phyloP scores from a whole-genome alignment of 1,140 invertebrate genomes.

The Pemphigus obesinymphae region DNA sequence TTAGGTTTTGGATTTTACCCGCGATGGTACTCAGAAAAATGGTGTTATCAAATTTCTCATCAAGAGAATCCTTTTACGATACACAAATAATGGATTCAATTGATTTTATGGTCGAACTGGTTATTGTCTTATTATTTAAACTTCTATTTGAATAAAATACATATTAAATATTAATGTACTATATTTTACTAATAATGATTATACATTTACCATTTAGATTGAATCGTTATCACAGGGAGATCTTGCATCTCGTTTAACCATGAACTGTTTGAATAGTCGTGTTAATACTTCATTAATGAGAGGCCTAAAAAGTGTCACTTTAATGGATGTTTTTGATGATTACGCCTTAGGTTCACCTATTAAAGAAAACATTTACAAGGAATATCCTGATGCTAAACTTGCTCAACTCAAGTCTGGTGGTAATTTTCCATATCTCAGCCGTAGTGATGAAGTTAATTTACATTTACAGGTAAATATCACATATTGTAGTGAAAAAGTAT shows the following conservation, averaged over 20 bases:
- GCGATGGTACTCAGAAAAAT: slow-evolving; percentile 80
- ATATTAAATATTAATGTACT: too few species aligned
- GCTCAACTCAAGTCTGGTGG: slow-evolving; percentile 84
- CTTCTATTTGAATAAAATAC: background rate
- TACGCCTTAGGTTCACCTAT: slow-evolving; percentile 68
- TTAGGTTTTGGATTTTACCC: slow-evolving; percentile 83
- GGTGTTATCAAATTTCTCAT: slow-evolving; percentile 81
- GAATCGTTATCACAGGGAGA: slow-evolving; percentile 77
- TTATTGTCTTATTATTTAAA: slow-evolving; percentile 51
- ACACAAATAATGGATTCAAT: slow-evolving; percentile 74
- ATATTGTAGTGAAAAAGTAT: background rate
- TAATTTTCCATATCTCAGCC: slow-evolving; percentile 87
- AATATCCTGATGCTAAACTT: slow-evolving; percentile 80
- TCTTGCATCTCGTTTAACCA: slow-evolving; percentile 77
- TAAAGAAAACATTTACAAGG: slow-evolving; percentile 78
- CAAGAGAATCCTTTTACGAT: slow-evolving; percentile 59
- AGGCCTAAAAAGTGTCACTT: slow-evolving; percentile 64
- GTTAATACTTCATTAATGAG: slow-evolving; percentile 72
- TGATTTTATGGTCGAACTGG: slow-evolving; percentile 87
- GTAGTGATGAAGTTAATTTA: slow-evolving; percentile 83
- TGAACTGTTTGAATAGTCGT: slow-evolving; percentile 78
- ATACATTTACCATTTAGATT: slow-evolving; percentile 57
- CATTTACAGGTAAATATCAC: slow-evolving; percentile 70
- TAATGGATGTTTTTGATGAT: slow-evolving; percentile 88
- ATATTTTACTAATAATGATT: background rate